Evolutionary conservation across 2,797 vertebrate species (phyloP).

Genomic region (Nannoperca australis): DNA sequence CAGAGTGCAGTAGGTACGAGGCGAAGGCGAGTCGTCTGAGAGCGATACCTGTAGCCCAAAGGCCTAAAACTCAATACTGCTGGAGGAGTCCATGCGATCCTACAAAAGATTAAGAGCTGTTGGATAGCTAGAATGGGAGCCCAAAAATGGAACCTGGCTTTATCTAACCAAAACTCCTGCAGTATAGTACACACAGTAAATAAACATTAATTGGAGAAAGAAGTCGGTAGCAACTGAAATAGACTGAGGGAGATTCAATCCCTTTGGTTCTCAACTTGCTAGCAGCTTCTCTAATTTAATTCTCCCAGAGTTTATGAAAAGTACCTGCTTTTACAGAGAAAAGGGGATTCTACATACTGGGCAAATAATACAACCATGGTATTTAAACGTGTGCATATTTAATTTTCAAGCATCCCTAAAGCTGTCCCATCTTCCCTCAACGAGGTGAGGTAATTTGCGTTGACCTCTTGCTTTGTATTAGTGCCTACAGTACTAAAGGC

Average conservation of each 20-base stretch:
- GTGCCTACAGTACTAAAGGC: constrained; percentile 19
- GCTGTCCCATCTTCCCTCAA: constrained; percentile 7
- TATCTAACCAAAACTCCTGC: constrained; percentile 38
- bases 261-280: constrained; percentile 29
- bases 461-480: constrained; percentile 53
- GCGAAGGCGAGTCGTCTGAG: constrained; percentile 54
- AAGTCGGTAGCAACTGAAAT: constrained; percentile 29
- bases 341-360: constrained; percentile 7
- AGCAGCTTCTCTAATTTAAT: constrained; percentile 25
- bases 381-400: constrained; percentile 40
- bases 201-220: constrained; percentile 44
- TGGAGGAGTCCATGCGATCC: constrained; percentile 61
- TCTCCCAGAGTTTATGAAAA: constrained; percentile 16
- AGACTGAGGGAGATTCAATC: constrained; percentile 19
- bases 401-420: constrained; percentile 21
- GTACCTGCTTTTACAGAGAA: neutral
- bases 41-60: constrained; percentile 68
- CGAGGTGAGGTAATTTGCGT: constrained; percentile 39
- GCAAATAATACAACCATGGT: constrained; percentile 45
- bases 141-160: constrained; percentile 54
- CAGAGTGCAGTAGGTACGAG: constrained; percentile 60
- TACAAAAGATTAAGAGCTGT: constrained; percentile 60
- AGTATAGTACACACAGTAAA: constrained; percentile 50
- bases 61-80: constrained; percentile 69
- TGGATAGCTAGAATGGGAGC: constrained; percentile 50